Percentiles rank a stretch among this genome's conserved stretches.
phyloP scores from a whole-genome alignment of 1,140 invertebrate species.

The Lepidurus packardi region DNA sequence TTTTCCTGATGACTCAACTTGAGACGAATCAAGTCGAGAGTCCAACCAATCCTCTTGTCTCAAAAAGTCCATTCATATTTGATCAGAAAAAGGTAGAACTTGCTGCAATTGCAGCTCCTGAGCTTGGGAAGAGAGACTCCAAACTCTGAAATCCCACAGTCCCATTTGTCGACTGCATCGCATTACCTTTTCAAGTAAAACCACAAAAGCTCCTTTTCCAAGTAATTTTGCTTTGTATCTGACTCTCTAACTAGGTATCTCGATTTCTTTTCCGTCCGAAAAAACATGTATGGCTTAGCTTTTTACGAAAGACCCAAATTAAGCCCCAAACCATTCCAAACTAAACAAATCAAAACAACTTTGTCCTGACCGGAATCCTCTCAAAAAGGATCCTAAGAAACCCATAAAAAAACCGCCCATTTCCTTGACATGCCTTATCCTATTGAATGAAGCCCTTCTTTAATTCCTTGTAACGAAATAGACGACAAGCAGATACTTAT shows the following conservation, averaged over 20 bases:
- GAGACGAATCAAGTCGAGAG: neutral
- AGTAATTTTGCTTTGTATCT: neutral
- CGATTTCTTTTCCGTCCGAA: neutral
- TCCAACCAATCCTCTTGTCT: neutral
- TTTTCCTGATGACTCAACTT: too few relatives aligned
- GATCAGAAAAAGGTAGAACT: neutral
- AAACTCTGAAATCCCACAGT: too few relatives aligned
- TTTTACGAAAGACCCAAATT: too few relatives aligned
- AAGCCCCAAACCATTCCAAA: too few relatives aligned
- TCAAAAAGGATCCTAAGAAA: neutral
- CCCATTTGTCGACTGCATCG: too few relatives aligned
- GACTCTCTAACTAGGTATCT: neutral
- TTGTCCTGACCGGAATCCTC: too few relatives aligned
- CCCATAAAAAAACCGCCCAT: neutral
- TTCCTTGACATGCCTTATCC: constrained; percentile 13
- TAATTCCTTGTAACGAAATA: neutral
- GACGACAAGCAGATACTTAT: too few relatives aligned
- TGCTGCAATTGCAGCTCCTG: neutral
- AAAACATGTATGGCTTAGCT: too few relatives aligned
- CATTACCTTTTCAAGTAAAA: neutral
- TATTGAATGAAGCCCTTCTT: constrained; percentile 3
- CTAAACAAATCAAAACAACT: too few relatives aligned
- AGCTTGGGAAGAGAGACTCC: too few relatives aligned
- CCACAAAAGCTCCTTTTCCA: neutral
- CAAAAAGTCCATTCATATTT: neutral